Conservation (phyloP, 2,797 vertebrate genomes). For the Caiman crocodilus region DNA sequence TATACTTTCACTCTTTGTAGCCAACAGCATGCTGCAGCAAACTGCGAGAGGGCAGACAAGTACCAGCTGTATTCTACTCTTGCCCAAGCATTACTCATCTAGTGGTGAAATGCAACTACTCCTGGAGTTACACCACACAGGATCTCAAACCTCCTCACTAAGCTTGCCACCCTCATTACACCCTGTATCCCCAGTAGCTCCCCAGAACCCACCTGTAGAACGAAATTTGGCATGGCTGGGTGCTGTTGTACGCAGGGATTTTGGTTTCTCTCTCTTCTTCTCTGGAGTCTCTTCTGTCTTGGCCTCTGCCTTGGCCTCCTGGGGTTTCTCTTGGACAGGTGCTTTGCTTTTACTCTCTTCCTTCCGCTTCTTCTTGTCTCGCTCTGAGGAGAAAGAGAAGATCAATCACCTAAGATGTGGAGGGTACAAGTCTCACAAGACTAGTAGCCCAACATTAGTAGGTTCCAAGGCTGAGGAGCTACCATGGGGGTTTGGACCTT, state of each 20-base stretch:
- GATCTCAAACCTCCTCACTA: neutral
- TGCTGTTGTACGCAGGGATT: slow-evolving; percentile 88
- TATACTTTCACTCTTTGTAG: neutral
- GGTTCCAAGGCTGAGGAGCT: too few relatives aligned
- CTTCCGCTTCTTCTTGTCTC: slow-evolving; percentile 92
- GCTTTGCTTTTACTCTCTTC: slow-evolving; percentile 86
- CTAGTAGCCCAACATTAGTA: too few relatives aligned
- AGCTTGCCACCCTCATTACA: neutral
- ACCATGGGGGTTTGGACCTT: neutral
- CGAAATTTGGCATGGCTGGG: slow-evolving; percentile 96
- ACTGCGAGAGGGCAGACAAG: too few relatives aligned
- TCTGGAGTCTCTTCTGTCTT: slow-evolving; percentile 79
- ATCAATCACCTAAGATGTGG: too few relatives aligned
- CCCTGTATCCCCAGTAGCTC: neutral
- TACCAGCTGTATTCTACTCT: too few relatives aligned
- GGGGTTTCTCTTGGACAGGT: slow-evolving; percentile 67
- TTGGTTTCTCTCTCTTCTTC: slow-evolving; percentile 93
- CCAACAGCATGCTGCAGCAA: too few relatives aligned
- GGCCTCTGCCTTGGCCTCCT: slow-evolving; percentile 84
- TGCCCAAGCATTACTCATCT: too few relatives aligned
- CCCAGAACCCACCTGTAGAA: slow-evolving; percentile 87
- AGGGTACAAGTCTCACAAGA: too few relatives aligned
- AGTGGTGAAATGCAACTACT: neutral
- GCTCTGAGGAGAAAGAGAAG: slow-evolving; percentile 60
- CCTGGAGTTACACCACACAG: too few relatives aligned